Percentiles rank a stretch among this genome's conserved stretches.
Evolutionary conservation across 2,113 vertebrate species (phyloP).

Genomic region (Glaucidium brasilianum): DNA sequence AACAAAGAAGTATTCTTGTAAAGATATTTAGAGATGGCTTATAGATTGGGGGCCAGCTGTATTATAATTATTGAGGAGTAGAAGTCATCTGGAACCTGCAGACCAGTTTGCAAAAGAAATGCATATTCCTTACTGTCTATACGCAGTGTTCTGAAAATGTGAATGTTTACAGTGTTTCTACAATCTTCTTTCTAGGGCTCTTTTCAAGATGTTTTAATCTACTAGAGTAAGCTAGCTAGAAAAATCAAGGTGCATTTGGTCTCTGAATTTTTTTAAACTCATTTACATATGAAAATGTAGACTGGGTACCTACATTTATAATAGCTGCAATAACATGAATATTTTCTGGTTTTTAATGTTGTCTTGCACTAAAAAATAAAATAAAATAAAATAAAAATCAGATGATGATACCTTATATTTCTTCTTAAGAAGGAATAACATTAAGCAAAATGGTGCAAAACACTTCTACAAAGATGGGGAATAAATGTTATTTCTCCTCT

Average conservation of each 20-base stretch:
- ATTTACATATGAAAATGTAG: background rate
- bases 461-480: background rate
- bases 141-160: background rate
- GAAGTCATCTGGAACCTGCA: background rate
- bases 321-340: background rate
- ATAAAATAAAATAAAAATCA: background rate
- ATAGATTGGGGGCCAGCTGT: background rate
- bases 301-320: background rate
- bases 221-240: background rate
- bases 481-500: background rate
- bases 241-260: fast-evolving
- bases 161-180: background rate
- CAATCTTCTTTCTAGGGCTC: background rate
- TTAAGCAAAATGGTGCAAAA: background rate
- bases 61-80: background rate
- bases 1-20: background rate
- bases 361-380: background rate
- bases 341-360: background rate
- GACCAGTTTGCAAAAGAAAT: background rate
- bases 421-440: background rate
- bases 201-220: background rate
- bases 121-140: background rate
- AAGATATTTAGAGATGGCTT: background rate
- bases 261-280: background rate
- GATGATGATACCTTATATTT: background rate